Base-by-base conservation (phyloP, 2,888 invertebrate species). In the Drosophila nr. perissopoda region DNA sequence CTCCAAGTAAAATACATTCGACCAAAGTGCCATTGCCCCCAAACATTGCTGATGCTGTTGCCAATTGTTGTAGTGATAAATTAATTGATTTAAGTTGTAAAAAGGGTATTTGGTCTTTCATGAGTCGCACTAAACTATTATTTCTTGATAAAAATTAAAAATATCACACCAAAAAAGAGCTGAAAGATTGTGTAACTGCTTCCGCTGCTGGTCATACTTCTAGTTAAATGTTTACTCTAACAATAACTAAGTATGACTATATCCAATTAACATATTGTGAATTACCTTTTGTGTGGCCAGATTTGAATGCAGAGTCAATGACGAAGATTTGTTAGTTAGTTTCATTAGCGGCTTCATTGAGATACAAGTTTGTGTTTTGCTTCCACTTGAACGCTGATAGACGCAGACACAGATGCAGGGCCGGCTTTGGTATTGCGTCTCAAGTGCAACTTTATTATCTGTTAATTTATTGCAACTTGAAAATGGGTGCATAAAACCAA, bases 21-120 rank as follows among this genome's bases (percentile, higher is more conserved):
- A 64, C 49, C 48, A 36, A 68, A 76, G 79, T 74, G 79, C 59
- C 73, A 71, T 72, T 86, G 87, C 86, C 79, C 79, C 69, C 79
- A 61, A 72, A 33, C 29, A 57, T 8, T 56, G 27, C 25, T 34
- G 34, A 16, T 52, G 27, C 36, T 40, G 51, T 52, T 36, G 42
- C 48, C 11, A 40, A 59, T 63, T 80, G 78, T 65, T 73, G 69
- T 48, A 78, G 73, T 64, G 64, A 49, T 61, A 59, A 63, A 77
- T 81, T 81, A 82, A 81, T 81, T 79, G 79, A 86, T 77, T 83
- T 72, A 58, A 13, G 21, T 52, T 48, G 5, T 33, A 4, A 25
- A 45, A 25, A 25, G 45, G 8, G 45, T 8, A 45, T 45, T 5
- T 16, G 13, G 4, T 1, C 21, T 25, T 42, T 42, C 42, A 42